Base-by-base conservation (phyloP, 1,140 invertebrate species). In the Drosophila pectinifera region DNA sequence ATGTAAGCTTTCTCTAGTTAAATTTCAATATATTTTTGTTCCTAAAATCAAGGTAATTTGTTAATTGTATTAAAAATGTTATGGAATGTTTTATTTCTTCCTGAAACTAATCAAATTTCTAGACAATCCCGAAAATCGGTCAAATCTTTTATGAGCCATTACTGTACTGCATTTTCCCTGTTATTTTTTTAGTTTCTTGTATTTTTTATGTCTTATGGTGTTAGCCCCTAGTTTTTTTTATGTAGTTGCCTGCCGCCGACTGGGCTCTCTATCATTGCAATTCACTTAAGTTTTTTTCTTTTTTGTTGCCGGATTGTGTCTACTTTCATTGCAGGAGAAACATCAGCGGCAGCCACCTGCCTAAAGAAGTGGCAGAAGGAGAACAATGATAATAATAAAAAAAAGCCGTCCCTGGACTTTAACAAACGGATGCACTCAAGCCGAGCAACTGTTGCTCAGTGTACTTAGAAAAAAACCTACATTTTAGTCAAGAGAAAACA, bases 391-490 rank as follows among this genome's bases (percentile, higher is more conserved):
- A 76, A 75, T 75, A 75, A 76, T 76, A 76, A 76, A 76, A 76
- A 76, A 76, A 76, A 76, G 62, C 55, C 49, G 73, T 77, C 73
- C 73, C 62, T 77, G 73, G 73, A 77, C 63, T 57, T 53, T 36
- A 62, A 43, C 69, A 62, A 75, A 76, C 73, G 73, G 79, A 89
- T 80, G 84, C 84, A 88, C 83, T 89, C 79, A 89, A 83, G 84
- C 84, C 64, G 80, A 64, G 73, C 79, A 89, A 67, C 75, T 76
- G 75, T 78, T 78, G 59, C 55, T 67, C 46, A 58, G 18, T 45
- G 36, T 39, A 65, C 36, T 16, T 14, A 14, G 2, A 41, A 43
- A 65, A 65, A 49, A 64, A 10, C 3, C 6, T 16, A 38, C 0
- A 4, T n/a, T 11, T 22, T 38, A 1, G 11, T 11, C 5, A 13